These are phyloP conservation scores for Albula glossodonta DNA, from an alignment of 2,113 vertebrate genomes.

Conservation along the genomic window DNA sequence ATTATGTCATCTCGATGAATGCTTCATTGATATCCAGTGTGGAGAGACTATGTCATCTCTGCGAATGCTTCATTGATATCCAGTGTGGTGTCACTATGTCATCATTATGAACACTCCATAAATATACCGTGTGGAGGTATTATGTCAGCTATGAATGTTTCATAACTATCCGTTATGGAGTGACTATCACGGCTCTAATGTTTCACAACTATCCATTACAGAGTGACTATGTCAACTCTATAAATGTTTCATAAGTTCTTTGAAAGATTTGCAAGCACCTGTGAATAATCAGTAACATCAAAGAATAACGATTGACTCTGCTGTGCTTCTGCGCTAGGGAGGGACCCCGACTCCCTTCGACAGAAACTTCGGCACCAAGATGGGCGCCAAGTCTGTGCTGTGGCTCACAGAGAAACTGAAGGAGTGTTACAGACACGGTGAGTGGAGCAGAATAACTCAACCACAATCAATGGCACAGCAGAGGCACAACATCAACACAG, in stretches of 20 bases:
- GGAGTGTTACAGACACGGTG: conserved; percentile 85
- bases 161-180: neutral
- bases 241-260: neutral
- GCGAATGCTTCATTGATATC: too few species aligned
- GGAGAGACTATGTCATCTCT: neutral
- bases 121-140: neutral
- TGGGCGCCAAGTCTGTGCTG: conserved; percentile 84
- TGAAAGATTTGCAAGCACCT: too few species aligned
- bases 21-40: neutral
- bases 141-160: too few species aligned
- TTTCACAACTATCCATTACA: neutral
- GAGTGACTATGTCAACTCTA: neutral
- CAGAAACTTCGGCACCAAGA: conserved; percentile 89
- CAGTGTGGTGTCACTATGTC: neutral
- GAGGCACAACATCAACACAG: too few species aligned
- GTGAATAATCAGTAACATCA: neutral
- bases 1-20: neutral
- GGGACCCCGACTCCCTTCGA: conserved; percentile 87
- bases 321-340: conserved; percentile 63
- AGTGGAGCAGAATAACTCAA: neutral
- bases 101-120: neutral
- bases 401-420: conserved; percentile 88
- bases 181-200: neutral
- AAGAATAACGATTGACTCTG: neutral
- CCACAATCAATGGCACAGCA: too few species aligned